Percentiles rank a stretch among this genome's conserved stretches.
Evolutionary conservation across 2,888 invertebrate genomes (phyloP).

Genomic region (Hermaeophaga mercurialis): DNA sequence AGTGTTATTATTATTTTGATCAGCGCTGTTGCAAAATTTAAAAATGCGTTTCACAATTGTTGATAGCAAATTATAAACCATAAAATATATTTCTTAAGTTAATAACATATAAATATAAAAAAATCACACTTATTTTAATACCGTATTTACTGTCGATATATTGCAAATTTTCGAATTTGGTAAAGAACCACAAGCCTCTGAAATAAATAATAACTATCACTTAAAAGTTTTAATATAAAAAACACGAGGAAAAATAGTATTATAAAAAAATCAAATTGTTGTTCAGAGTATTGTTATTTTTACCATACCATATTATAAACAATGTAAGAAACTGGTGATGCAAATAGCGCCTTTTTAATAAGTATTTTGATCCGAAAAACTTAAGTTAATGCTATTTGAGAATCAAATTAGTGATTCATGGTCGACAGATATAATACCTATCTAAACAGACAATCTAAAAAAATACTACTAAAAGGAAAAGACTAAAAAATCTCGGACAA

Average conservation of each 20-base stretch:
- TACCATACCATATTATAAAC: no score
- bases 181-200: slow-evolving; percentile 2
- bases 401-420: slow-evolving; percentile 17
- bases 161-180: neutral
- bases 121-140: slow-evolving; percentile 26
- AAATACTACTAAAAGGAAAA: slow-evolving; percentile 24
- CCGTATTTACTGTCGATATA: slow-evolving; percentile 17
- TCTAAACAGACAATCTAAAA: slow-evolving; percentile 25
- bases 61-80: slow-evolving; percentile 8
- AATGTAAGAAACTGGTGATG: slow-evolving; percentile 10
- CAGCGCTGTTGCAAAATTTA: slow-evolving; percentile 14
- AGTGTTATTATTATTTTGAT: slow-evolving; percentile 6
- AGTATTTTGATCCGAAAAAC: slow-evolving; percentile 4
- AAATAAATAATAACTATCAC: neutral
- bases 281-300: slow-evolving; percentile 4
- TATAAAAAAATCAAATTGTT: neutral
- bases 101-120: slow-evolving; percentile 25
- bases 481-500: slow-evolving; percentile 25
- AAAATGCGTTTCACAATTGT: slow-evolving; percentile 6
- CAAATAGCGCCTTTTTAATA: slow-evolving; percentile 20
- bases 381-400: neutral
- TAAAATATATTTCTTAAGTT: slow-evolving; percentile 15
- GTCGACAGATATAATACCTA: slow-evolving; percentile 25
- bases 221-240: neutral
- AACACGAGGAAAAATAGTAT: neutral